Base-by-base conservation (phyloP, 1,140 invertebrate species). In the Dinoponera quadriceps region DNA sequence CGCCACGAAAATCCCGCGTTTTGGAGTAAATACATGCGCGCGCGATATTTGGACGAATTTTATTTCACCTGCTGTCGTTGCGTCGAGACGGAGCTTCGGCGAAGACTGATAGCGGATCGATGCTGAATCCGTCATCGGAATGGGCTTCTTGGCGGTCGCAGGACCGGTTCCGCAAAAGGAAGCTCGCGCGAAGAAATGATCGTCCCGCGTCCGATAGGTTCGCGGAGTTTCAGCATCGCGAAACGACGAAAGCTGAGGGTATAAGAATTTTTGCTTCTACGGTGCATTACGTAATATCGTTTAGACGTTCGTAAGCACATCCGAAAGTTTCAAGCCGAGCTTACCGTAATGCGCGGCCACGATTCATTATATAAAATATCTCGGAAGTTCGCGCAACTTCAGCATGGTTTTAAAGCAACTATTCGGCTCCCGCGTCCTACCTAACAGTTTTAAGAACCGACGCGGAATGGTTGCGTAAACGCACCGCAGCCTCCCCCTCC, bases 301-400 rank as follows among this genome's bases (percentile, higher is more conserved):
- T 82, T 62, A 62, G 51, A 55, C 55, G 29, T 55, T 57, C 68
- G 48, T 59, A 57, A 69, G 71, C 81, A 57, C 62, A 59, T 57
- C 55, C 29, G 49, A 54, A 87, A 87, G 60, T 87, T 87, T 87
- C 80, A 87, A 84, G 85, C 74, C 54, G 63, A 87, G 63, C 82
- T 87, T 86, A 84, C 73, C 74, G 68, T 82, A 82, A 87, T 80
- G 72, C 83, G 57, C 38, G 22, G 73, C 69, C 85, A 71, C 74
- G 82, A 82, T 78, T 87, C 78, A 87, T 87, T 87, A 78, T 85
- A 81, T 81, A 69, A 87, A 87, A 87, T 87, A 87, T 84, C 74
- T 60, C 57, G 38, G 57, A 78, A 87, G 71, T 87, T 81, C 68
- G 59, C 62, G 54, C 59, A 80, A 82, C 73, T 74, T 87, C 44